A percentile compares a stretch with the other conserved stretches of the same genome.
phyloP scores from a whole-genome alignment of 2,797 vertebrate genomes.

The Lagorchestes hirsutus region DNA sequence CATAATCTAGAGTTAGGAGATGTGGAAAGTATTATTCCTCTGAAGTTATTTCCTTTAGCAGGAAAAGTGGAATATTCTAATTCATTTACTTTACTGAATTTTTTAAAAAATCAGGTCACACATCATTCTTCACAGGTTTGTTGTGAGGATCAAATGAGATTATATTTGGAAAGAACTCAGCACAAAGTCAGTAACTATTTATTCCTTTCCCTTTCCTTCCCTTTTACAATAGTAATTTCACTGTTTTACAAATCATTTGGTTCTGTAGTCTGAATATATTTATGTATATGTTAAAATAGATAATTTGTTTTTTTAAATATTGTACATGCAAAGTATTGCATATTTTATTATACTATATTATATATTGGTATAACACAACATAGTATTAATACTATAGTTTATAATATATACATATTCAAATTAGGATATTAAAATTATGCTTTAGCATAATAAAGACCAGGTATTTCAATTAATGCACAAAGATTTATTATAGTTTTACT shows the following conservation, averaged over 20 bases:
- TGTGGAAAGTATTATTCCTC: conserved; percentile 54
- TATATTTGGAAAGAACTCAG: neutral
- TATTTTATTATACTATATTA: neutral
- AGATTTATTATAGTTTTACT: neutral
- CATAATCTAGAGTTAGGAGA: conserved; percentile 48
- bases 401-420: neutral
- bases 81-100: conserved; percentile 35
- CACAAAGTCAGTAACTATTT: neutral
- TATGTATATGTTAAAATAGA: neutral
- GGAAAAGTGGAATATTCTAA: neutral
- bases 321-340: neutral
- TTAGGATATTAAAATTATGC: neutral
- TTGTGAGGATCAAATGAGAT: neutral
- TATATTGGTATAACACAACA: neutral
- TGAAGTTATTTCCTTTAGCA: conserved; percentile 45
- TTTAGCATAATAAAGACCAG: neutral
- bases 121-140: neutral
- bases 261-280: neutral
- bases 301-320: neutral
- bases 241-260: neutral
- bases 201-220: neutral
- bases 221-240: neutral
- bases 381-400: neutral
- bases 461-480: neutral
- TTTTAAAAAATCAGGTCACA: conserved; percentile 14